Evolutionary conservation across 2,113 vertebrate genomes (phyloP).

Genomic region (Crotalus horridus): DNA sequence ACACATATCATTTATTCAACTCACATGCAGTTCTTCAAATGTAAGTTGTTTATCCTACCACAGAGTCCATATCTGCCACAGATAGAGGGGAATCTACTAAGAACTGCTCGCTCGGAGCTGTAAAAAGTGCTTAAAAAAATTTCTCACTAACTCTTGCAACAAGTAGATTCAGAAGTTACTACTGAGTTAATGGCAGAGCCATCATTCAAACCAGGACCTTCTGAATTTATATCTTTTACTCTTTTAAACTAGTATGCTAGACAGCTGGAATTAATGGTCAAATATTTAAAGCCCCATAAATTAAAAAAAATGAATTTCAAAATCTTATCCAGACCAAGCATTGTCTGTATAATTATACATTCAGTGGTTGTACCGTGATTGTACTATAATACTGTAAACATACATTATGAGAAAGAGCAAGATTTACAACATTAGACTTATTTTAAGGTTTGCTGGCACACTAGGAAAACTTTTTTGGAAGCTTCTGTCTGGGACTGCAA

Average conservation of each 20-base stretch:
- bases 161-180: neutral
- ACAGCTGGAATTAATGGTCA: neutral
- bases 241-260: neutral
- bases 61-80: neutral
- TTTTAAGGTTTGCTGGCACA: neutral
- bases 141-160: neutral
- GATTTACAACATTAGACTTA: neutral
- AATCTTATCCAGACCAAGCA: neutral
- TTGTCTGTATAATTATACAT: neutral
- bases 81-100: neutral
- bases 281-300: neutral
- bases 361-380: neutral
- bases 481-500: neutral
- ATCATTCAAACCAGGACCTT: neutral
- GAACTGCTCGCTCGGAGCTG: neutral
- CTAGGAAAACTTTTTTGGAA: neutral
- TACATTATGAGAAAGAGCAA: neutral
- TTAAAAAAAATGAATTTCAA: neutral
- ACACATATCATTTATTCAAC: neutral
- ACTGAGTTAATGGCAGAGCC: neutral
- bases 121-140: neutral
- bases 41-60: neutral
- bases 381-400: neutral
- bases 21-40: neutral
- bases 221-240: neutral